These are phyloP conservation scores for Hyles euphorbiae DNA, from an alignment of 1,140 invertebrate species.

Conservation along the genomic window DNA sequence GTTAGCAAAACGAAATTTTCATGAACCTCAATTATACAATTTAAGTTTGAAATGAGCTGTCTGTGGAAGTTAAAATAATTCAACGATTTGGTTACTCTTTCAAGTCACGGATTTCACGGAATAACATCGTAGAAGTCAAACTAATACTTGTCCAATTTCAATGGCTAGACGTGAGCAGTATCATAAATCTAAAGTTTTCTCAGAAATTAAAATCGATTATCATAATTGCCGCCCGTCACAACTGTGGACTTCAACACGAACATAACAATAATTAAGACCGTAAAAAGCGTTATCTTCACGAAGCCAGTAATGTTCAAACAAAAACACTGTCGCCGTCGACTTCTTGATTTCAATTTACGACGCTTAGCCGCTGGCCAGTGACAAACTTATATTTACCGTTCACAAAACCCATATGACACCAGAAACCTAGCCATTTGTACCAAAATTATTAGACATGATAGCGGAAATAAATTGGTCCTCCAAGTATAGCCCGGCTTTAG, in stretches of 20 bases:
- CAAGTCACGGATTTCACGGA: slow-evolving; percentile 8
- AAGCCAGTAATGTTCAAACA: slow-evolving; percentile 66
- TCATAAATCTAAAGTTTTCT: slow-evolving; percentile 34
- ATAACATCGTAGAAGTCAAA: slow-evolving; percentile 3
- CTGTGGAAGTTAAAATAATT: slow-evolving; percentile 9
- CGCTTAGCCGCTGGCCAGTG: slow-evolving; percentile 28
- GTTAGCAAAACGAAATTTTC: slow-evolving; percentile 3
- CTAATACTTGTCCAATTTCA: slow-evolving; percentile 15
- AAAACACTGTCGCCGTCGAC: slow-evolving; percentile 53
- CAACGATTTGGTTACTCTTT: slow-evolving; percentile 15
- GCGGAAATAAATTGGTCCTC: slow-evolving; percentile 6
- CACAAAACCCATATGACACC: slow-evolving; percentile 5
- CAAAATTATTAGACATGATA: neutral
- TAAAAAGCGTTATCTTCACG: slow-evolving; percentile 62
- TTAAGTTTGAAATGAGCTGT: slow-evolving; percentile 9
- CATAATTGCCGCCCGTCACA: slow-evolving; percentile 63
- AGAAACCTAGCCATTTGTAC: slow-evolving; percentile 9
- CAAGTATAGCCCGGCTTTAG: slow-evolving; percentile 6
- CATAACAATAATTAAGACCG: slow-evolving; percentile 64
- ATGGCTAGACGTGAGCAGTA: slow-evolving; percentile 15
- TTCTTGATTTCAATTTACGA: slow-evolving; percentile 61
- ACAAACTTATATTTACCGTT: slow-evolving; percentile 14
- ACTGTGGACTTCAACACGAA: slow-evolving; percentile 42
- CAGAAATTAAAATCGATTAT: slow-evolving; percentile 60
- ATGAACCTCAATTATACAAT: slow-evolving; percentile 7